Evolutionary conservation across 2,888 invertebrate genomes (phyloP).

Genomic region (Serripes groenlandicus): DNA sequence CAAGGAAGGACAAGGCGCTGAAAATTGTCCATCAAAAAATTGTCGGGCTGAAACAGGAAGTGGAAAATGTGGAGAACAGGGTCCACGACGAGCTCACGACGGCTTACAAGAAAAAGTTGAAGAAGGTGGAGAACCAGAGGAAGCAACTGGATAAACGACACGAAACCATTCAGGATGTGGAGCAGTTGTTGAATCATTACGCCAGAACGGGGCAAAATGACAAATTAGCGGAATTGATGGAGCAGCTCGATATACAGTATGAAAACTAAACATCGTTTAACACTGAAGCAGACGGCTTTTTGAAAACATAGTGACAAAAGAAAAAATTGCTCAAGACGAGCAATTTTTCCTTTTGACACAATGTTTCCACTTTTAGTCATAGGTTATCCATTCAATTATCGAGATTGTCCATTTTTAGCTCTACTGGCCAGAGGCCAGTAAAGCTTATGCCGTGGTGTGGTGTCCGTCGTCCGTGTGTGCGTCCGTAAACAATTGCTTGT

Average conservation of each 20-base stretch:
- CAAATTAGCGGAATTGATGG: conserved; percentile 58
- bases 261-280: conserved; percentile 32
- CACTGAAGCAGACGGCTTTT: not conserved
- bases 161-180: conserved; percentile 40
- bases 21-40: conserved; percentile 45
- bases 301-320: not conserved
- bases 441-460: too few species aligned
- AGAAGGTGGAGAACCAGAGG: conserved; percentile 61
- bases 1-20: conserved; percentile 57
- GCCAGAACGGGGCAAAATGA: conserved; percentile 61
- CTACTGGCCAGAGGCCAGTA: not conserved
- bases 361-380: too few species aligned
- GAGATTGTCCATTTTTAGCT: not conserved
- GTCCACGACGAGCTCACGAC: conserved; percentile 59
- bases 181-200: conserved; percentile 48
- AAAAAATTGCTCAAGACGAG: too few species aligned
- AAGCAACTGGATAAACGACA: conserved; percentile 53
- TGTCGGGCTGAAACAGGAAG: conserved; percentile 51
- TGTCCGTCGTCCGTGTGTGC: too few species aligned
- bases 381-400: not conserved
- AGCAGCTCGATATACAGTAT: conserved; percentile 41
- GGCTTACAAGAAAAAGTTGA: conserved; percentile 60
- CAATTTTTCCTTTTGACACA: too few species aligned
- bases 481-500: too few species aligned
- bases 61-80: conserved; percentile 58